Evolutionary conservation across 2,797 vertebrate species (phyloP).

Genomic region (Echiichthys vipera): DNA sequence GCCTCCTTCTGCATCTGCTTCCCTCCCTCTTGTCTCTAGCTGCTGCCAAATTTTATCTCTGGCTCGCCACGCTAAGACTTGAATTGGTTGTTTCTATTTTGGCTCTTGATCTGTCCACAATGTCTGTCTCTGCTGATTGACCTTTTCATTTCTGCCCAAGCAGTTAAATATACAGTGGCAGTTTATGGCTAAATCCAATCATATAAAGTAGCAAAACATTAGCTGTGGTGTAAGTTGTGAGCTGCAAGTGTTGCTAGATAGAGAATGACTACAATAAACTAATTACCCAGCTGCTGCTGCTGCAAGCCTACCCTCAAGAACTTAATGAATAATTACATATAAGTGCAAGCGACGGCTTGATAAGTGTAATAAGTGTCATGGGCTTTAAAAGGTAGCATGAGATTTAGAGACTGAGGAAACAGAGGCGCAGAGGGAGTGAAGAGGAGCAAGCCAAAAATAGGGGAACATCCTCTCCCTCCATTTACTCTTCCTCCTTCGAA

Average conservation of each 20-base stretch:
- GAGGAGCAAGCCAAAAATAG: slow-evolving; percentile 19
- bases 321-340: slow-evolving; percentile 60
- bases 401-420: slow-evolving; percentile 38
- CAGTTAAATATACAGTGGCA: slow-evolving; percentile 7
- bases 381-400: slow-evolving; percentile 44
- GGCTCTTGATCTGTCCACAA: slow-evolving; percentile 28
- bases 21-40: slow-evolving; percentile 53
- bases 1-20: slow-evolving; percentile 45
- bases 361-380: slow-evolving; percentile 56
- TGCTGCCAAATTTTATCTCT: slow-evolving; percentile 65
- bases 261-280: slow-evolving; percentile 50
- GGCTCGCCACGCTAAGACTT: slow-evolving; percentile 8
- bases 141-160: slow-evolving; percentile 19
- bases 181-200: slow-evolving; percentile 29
- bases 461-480: slow-evolving; percentile 44
- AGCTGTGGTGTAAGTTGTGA: slow-evolving; percentile 22
- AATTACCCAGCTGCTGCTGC: slow-evolving; percentile 51
- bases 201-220: slow-evolving; percentile 20
- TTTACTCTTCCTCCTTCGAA: slow-evolving; percentile 32
- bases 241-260: slow-evolving; percentile 49
- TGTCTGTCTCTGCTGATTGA: slow-evolving; percentile 30
- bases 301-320: slow-evolving; percentile 43
- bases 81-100: slow-evolving; percentile 43
- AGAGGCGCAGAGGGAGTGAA: background rate
- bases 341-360: slow-evolving; percentile 50